A percentile compares a stretch with the other conserved stretches of the same genome.
phyloP scores from a whole-genome alignment of 2,888 invertebrate genomes.

The Prosapia bicincta region DNA sequence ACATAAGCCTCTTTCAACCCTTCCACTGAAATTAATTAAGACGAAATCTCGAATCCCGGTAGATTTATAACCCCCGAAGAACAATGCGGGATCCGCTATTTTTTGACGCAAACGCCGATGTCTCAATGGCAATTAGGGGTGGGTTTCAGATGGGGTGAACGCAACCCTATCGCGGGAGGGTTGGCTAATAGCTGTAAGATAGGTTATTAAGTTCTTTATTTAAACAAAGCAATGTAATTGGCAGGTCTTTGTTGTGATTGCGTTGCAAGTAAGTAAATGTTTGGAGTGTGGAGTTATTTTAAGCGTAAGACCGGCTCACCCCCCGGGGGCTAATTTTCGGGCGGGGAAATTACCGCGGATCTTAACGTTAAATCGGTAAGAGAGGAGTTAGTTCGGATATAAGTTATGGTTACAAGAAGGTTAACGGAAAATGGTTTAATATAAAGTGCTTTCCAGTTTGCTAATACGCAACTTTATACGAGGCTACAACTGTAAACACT shows the following conservation, averaged over 20 bases:
- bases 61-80: neutral
- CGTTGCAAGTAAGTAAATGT: neutral
- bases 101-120: neutral
- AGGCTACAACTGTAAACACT: too few species aligned
- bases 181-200: neutral
- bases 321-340: too few species aligned
- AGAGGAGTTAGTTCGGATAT: too few species aligned
- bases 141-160: neutral
- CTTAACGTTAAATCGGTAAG: too few species aligned
- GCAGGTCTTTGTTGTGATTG: neutral
- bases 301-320: too few species aligned
- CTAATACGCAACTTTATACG: too few species aligned
- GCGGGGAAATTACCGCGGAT: too few species aligned
- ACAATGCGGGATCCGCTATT: neutral
- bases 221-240: neutral
- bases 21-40: neutral
- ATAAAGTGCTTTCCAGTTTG: too few species aligned
- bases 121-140: neutral
- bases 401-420: too few species aligned
- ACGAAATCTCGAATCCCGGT: neutral
- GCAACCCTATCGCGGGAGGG: neutral
- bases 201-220: neutral
- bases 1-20: neutral
- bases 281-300: neutral
- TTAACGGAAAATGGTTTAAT: too few species aligned